These are phyloP conservation scores for Tetanocera ferruginea DNA, from an alignment of 2,888 invertebrate species.

Conservation along the genomic window DNA sequence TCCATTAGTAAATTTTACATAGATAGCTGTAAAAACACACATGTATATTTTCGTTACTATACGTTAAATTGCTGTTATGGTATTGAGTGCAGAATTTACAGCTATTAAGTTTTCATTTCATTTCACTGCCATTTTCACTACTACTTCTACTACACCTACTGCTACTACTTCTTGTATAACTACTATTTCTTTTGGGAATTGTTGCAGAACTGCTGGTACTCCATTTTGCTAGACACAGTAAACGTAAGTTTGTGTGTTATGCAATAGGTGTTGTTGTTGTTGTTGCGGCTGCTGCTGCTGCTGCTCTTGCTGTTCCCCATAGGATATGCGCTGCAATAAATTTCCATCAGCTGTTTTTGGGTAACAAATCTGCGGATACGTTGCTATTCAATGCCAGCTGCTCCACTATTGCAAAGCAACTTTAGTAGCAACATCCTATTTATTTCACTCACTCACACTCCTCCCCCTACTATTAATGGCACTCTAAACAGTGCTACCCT, in stretches of 20 bases:
- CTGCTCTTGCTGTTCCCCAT: constrained; percentile 9
- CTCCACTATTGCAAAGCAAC: neutral
- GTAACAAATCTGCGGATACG: constrained; percentile 23
- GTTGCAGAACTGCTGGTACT: neutral
- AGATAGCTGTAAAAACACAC: too few relatives aligned
- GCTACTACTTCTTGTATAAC: neutral
- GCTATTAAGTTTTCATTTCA: neutral
- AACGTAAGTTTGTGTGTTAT: neutral
- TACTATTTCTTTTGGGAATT: neutral
- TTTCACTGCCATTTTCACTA: neutral
- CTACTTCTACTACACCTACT: neutral
- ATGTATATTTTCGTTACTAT: too few relatives aligned
- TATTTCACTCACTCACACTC: neutral
- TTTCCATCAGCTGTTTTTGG: constrained; percentile 31
- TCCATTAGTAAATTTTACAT: neutral
- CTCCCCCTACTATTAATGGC: neutral
- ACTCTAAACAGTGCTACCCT: neutral
- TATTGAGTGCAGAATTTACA: too few relatives aligned
- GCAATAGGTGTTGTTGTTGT: neutral
- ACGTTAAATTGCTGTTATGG: too few relatives aligned
- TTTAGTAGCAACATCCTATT: neutral
- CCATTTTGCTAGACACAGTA: neutral
- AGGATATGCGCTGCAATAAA: constrained; percentile 33
- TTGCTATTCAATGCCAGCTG: constrained; percentile 21
- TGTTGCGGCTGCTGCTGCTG: neutral